phyloP scores from a whole-genome alignment of 64 coral and sea anemone species.

The Dendronephthya gigantea region DNA sequence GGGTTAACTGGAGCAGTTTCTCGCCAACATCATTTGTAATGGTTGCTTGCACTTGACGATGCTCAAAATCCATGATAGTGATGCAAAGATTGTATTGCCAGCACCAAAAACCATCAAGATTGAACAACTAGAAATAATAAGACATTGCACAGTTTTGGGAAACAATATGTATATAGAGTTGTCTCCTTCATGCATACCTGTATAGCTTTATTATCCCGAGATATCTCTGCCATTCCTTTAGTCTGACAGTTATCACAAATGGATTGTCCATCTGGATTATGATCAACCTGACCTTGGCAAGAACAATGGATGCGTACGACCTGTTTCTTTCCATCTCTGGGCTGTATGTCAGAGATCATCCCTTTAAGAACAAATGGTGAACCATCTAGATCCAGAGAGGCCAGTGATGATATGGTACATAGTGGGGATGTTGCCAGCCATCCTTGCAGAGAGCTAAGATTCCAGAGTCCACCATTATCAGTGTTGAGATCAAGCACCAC shows the following conservation, averaged over 20 bases:
- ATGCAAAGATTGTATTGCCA: conserved; percentile 63
- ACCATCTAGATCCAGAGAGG: background rate
- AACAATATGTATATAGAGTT: no score
- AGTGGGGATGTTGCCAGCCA: conserved; percentile 78
- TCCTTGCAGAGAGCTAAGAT: conserved; percentile 55
- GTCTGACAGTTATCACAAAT: background rate
- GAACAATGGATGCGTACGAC: conserved; percentile 44
- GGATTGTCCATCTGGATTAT: background rate
- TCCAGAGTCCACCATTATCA: conserved; percentile 59
- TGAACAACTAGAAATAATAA: conserved; percentile 2
- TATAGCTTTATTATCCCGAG: background rate
- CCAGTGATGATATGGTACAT: conserved; percentile 11
- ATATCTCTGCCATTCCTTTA: background rate
- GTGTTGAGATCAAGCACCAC: conserved; percentile 19
- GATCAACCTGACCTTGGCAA: conserved; percentile 35
- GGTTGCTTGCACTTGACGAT: conserved; percentile 11
- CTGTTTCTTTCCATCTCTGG: background rate
- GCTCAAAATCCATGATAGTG: conserved; percentile 49
- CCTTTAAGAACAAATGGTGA: conserved; percentile 45
- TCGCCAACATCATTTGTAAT: conserved; percentile 52
- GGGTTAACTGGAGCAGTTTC: conserved; percentile 56
- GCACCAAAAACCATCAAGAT: conserved; percentile 44
- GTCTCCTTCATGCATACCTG: background rate
- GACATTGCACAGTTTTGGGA: background rate
- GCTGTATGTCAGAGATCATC: conserved; percentile 46